phyloP scores from a whole-genome alignment of 1,140 invertebrate species.

The Diorhabda sublineata region DNA sequence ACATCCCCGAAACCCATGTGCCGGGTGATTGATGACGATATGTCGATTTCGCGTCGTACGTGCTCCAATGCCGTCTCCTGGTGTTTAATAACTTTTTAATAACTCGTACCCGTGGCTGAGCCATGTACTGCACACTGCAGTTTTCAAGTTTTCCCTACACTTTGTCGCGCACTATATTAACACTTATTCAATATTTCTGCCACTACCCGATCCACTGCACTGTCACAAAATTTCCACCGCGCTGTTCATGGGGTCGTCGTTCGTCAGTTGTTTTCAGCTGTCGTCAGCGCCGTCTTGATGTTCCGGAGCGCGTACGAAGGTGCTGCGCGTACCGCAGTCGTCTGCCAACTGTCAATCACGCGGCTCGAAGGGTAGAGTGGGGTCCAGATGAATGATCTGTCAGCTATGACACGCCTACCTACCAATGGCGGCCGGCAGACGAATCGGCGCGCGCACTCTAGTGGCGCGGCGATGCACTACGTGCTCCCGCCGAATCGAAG shows the following conservation, averaged over 20 bases:
- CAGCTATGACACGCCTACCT: constrained; percentile 40
- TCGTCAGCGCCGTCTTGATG: constrained; percentile 31
- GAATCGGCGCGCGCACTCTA: constrained; percentile 36
- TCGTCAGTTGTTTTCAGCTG: constrained; percentile 20
- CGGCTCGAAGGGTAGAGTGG: constrained; percentile 52
- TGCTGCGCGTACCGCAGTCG: constrained; percentile 61
- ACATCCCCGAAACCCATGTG: constrained; percentile 23
- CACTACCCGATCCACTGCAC: constrained; percentile 33
- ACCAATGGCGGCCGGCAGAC: constrained; percentile 40
- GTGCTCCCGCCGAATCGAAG: constrained; percentile 26
- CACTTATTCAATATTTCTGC: constrained; percentile 34
- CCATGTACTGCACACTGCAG: constrained; percentile 58
- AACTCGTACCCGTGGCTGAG: constrained; percentile 59
- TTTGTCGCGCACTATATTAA: constrained; percentile 44
- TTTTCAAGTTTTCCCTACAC: constrained; percentile 30
- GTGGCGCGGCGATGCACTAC: constrained; percentile 24
- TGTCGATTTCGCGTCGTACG: constrained; percentile 3
- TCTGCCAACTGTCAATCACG: constrained; percentile 66
- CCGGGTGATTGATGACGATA: constrained; percentile 25
- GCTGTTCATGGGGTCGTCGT: not conserved
- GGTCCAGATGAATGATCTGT: constrained; percentile 49
- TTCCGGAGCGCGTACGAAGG: constrained; percentile 46
- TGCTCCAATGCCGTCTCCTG: constrained; percentile 14
- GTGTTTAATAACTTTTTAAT: constrained; percentile 29
- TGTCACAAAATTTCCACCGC: constrained; percentile 29